Conservation (phyloP, 1,140 invertebrate genomes). For the Tachypleus tridentatus region DNA sequence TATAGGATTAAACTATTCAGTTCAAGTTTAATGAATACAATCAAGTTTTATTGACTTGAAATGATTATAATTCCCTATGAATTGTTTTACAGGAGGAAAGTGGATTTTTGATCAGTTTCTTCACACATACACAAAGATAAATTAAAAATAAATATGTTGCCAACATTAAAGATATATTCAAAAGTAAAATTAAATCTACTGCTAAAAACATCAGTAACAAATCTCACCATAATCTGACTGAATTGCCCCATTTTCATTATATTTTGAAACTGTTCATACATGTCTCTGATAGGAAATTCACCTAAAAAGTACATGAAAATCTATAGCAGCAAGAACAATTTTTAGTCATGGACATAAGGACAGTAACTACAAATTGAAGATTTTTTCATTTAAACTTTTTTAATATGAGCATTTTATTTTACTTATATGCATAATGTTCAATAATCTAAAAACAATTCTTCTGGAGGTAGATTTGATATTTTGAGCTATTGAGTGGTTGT, state of each 20-base stretch:
- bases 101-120: background rate
- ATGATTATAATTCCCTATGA: no score
- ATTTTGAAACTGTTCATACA: slow-evolving; percentile 99
- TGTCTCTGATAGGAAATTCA: slow-evolving; percentile 95
- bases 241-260: slow-evolving; percentile 99
- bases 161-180: background rate
- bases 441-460: no score
- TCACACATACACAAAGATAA: background rate
- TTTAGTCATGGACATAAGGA: background rate
- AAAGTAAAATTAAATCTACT: background rate
- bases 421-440: no score
- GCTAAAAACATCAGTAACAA: background rate
- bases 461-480: no score
- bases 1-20: no score
- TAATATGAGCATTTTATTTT: no score
- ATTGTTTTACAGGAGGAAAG: no score
- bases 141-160: background rate
- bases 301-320: slow-evolving; percentile 37
- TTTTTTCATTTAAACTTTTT: no score
- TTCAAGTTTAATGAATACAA: no score
- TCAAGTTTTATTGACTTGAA: no score
- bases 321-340: background rate
- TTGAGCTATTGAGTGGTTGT: no score
- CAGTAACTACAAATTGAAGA: no score
- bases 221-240: slow-evolving; percentile 91